Conservation (phyloP, 1,140 invertebrate species). For the Plutomurus gul region DNA sequence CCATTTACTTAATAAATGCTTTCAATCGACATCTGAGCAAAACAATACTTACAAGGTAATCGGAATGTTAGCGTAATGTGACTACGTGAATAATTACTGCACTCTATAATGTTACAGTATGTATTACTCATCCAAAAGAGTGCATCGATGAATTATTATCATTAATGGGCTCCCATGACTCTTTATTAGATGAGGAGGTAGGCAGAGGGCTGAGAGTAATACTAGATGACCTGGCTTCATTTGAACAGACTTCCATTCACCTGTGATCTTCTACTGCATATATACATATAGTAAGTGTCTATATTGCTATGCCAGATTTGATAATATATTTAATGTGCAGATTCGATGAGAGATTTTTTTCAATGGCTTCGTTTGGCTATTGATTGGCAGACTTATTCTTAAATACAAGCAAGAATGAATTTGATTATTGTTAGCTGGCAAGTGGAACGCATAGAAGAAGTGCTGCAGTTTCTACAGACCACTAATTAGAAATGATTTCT, state of each 20-base stretch:
- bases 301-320: too few relatives aligned
- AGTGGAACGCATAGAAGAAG: too few relatives aligned
- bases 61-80: not conserved
- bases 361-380: too few relatives aligned
- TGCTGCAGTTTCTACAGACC: too few relatives aligned
- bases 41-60: not conserved
- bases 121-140: slow-evolving; percentile 6
- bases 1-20: too few relatives aligned
- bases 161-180: slow-evolving; percentile 4
- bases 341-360: too few relatives aligned
- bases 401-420: too few relatives aligned
- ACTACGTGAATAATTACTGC: not conserved
- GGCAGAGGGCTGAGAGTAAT: not conserved
- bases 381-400: too few relatives aligned
- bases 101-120: slow-evolving; percentile 2
- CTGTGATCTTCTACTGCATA: not conserved
- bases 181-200: slow-evolving; percentile 1
- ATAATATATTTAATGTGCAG: too few relatives aligned
- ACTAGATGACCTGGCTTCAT: not conserved
- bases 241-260: not conserved
- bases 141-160: slow-evolving; percentile 20
- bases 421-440: too few relatives aligned
- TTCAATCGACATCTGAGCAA: not conserved
- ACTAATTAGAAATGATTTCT: too few relatives aligned
- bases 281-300: not conserved